Evolutionary conservation across 1,140 invertebrate species (phyloP).

Genomic region (Magallana gigas): DNA sequence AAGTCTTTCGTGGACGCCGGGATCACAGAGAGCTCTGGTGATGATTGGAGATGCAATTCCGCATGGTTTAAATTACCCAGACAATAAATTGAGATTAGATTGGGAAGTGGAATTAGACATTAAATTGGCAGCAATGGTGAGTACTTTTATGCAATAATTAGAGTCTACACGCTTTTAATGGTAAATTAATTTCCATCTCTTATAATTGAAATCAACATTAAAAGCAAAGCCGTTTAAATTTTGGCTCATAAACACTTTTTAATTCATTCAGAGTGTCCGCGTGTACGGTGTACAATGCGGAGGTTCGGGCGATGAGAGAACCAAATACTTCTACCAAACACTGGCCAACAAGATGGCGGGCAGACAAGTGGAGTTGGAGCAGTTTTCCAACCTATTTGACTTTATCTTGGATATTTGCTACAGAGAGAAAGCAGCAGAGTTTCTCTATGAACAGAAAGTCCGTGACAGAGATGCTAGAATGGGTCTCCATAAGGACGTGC

Average conservation of each 20-base stretch:
- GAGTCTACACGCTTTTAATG: neutral
- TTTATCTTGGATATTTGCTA: constrained; percentile 73
- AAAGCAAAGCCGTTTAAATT: no score
- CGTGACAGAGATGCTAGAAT: constrained; percentile 52
- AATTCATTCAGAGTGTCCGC: constrained; percentile 57
- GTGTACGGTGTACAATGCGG: constrained; percentile 60
- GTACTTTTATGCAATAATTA: neutral
- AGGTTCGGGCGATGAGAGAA: neutral
- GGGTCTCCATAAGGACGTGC: constrained; percentile 60
- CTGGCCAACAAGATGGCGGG: constrained; percentile 59
- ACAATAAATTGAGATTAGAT: constrained; percentile 66
- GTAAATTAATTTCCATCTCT: no score
- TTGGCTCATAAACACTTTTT: neutral
- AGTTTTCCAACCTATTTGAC: constrained; percentile 68
- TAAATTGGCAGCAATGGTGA: constrained; percentile 54
- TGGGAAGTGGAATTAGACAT: constrained; percentile 69
- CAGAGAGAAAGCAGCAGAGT: constrained; percentile 65
- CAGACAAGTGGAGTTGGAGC: constrained; percentile 51
- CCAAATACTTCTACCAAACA: constrained; percentile 56
- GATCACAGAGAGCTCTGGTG: constrained; percentile 64
- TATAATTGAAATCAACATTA: no score
- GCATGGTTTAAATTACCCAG: constrained; percentile 62
- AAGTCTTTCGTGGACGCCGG: constrained; percentile 63
- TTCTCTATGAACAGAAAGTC: constrained; percentile 63
- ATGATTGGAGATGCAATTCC: constrained; percentile 71